phyloP scores from a whole-genome alignment of 2,888 invertebrate genomes.

The Heliconius ethilla region DNA sequence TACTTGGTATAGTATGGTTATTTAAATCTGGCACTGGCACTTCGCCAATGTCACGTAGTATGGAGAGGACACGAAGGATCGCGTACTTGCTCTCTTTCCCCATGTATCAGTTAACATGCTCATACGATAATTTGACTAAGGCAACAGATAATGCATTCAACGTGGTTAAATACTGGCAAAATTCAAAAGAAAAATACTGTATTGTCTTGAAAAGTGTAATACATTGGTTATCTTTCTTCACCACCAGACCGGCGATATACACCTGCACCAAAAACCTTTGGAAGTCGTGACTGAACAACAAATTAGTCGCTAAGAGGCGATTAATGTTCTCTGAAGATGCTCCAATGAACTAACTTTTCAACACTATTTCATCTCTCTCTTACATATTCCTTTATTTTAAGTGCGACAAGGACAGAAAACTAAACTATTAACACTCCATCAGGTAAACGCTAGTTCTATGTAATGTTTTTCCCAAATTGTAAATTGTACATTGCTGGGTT shows the following conservation, averaged over 20 bases:
- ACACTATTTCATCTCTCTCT: constrained; percentile 43
- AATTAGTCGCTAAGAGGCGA: constrained; percentile 46
- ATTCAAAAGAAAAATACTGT: no score
- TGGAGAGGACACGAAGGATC: no score
- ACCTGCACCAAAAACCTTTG: constrained; percentile 24
- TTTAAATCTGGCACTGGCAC: no score
- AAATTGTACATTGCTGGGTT: constrained; percentile 23
- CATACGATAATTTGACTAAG: no score
- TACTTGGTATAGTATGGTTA: no score
- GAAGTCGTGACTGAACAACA: constrained; percentile 39
- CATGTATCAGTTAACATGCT: no score
- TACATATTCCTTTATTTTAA: constrained; percentile 20
- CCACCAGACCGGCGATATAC: not conserved
- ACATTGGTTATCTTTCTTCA: not conserved
- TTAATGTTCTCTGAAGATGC: constrained; percentile 47
- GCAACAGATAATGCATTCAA: no score
- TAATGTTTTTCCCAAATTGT: not conserved
- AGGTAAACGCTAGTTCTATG: constrained; percentile 3
- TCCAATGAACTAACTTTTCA: constrained; percentile 47
- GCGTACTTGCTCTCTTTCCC: no score
- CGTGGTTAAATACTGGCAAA: no score
- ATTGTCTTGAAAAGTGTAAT: not conserved
- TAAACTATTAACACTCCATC: constrained; percentile 44
- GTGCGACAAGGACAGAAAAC: constrained; percentile 42
- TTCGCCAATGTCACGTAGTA: no score